Base-by-base conservation (phyloP, 2,113 vertebrate species). In the Indri indri region DNA sequence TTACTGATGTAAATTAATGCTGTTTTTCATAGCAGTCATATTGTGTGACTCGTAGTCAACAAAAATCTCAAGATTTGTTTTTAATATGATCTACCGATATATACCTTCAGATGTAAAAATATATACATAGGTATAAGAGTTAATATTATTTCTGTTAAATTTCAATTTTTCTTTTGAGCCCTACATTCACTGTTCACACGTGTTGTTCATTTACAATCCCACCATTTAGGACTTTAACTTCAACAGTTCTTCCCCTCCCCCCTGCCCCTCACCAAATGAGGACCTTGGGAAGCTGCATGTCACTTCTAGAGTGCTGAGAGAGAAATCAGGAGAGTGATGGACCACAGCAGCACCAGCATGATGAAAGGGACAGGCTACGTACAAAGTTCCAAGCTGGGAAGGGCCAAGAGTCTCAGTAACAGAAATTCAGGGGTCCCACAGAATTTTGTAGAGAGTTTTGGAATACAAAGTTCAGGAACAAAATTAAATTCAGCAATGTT, bases 21-120 rank as follows among this genome's bases (percentile, higher is more conserved):
- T 95, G 34, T 52, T 52, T 84, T 97, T 90, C 50, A 40, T 47
- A 40, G 16, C 11, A 59, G 30, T 71, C 8, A 66, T 82, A 65
- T 40, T 14, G 5, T 14, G 4, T 20, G 54, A 94, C 8, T 89
- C 94, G 9, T 17, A 74, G 22, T 34, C 42, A 68, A 32, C 11
- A 17, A 10, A 68, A 54, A 42, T 70, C 50, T 71, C 57, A 3
- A 94, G 22, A 65, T 70, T 54, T 90, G 8, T 82, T 95, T 90
- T 65, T 20, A 52, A 17, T 95, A 32, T 57, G 6, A 71, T 71
- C 52, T 85, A 14, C 25, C 66, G 5, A 86, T 63, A 42, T 1
- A 30, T 68, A 27, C 42, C 68, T 92, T 87, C 13, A 71, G 74
- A 65, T 25, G 25, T 12, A 6, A 59, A 37, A 6, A 40, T 23